These are phyloP conservation scores for Polyommatus iphigenia DNA, from an alignment of 2,888 invertebrate genomes.

Conservation along the genomic window DNA sequence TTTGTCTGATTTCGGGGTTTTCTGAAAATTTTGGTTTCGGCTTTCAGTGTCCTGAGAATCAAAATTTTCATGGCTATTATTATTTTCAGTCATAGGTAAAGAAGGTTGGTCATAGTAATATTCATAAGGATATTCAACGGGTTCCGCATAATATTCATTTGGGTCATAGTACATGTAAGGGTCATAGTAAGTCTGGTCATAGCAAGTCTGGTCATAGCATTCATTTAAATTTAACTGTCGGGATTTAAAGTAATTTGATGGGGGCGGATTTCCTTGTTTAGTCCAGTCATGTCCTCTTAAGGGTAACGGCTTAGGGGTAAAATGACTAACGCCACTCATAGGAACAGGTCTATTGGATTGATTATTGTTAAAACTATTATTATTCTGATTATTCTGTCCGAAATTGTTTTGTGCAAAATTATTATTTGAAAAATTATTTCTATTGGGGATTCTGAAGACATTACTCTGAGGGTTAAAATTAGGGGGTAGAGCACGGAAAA, in stretches of 20 bases:
- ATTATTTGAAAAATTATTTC: background rate
- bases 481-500: background rate
- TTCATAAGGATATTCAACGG: too few relatives aligned
- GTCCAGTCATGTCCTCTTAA: conserved; percentile 28
- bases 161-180: background rate
- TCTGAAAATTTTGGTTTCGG: too few relatives aligned
- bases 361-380: background rate
- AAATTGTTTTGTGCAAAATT: background rate
- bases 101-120: too few relatives aligned
- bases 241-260: conserved; percentile 26
- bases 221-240: conserved; percentile 23
- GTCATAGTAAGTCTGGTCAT: background rate
- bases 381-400: background rate
- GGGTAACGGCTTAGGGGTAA: too few relatives aligned
- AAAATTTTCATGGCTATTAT: too few relatives aligned
- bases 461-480: conserved; percentile 28
- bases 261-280: conserved; percentile 28
- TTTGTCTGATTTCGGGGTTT: too few relatives aligned
- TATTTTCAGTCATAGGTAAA: too few relatives aligned
- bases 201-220: background rate
- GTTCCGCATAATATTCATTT: too few relatives aligned
- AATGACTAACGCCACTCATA: too few relatives aligned
- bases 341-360: too few relatives aligned
- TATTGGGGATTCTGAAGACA: background rate
- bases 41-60: too few relatives aligned